phyloP scores from a whole-genome alignment of 2,888 invertebrate genomes.

The Syrista parreyssii region DNA sequence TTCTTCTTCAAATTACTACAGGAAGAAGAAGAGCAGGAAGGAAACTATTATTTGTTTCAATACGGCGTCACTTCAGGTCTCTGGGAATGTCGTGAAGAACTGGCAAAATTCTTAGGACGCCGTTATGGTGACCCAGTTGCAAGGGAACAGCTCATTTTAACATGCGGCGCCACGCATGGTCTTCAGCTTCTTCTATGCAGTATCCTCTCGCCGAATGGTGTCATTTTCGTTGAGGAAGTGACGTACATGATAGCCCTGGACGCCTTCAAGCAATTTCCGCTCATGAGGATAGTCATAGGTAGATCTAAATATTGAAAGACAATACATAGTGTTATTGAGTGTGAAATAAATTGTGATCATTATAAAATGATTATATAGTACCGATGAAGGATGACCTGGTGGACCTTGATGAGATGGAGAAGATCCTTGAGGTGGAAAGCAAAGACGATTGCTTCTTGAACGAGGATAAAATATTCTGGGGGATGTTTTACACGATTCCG shows the following conservation, averaged over 20 bases:
- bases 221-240: slow-evolving; percentile 74
- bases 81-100: slow-evolving; percentile 66
- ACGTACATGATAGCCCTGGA: slow-evolving; percentile 74
- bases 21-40: slow-evolving; percentile 58
- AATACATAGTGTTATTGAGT: not conserved
- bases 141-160: slow-evolving; percentile 69
- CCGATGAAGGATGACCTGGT: slow-evolving; percentile 70
- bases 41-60: slow-evolving; percentile 67
- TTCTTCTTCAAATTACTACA: slow-evolving; percentile 25
- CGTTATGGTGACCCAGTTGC: slow-evolving; percentile 65
- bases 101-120: slow-evolving; percentile 66
- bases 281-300: slow-evolving; percentile 69
- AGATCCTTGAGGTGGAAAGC: slow-evolving; percentile 59
- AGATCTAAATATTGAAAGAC: slow-evolving; percentile 1
- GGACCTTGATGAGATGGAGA: slow-evolving; percentile 67
- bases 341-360: slow-evolving; percentile 8
- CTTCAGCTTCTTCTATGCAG: slow-evolving; percentile 70
- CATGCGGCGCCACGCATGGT: slow-evolving; percentile 73
- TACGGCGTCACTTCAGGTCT: slow-evolving; percentile 69
- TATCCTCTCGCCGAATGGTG: slow-evolving; percentile 68
- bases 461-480: slow-evolving; percentile 68
- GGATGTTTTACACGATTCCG: slow-evolving; percentile 71
- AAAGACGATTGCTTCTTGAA: slow-evolving; percentile 43
- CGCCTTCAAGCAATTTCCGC: slow-evolving; percentile 69
- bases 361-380: slow-evolving; percentile 54